Evolutionary conservation across 2,797 vertebrate species (phyloP), one percentile per base, ranked within the genome.

Genomic region (Chloroceryle amazona): DNA sequence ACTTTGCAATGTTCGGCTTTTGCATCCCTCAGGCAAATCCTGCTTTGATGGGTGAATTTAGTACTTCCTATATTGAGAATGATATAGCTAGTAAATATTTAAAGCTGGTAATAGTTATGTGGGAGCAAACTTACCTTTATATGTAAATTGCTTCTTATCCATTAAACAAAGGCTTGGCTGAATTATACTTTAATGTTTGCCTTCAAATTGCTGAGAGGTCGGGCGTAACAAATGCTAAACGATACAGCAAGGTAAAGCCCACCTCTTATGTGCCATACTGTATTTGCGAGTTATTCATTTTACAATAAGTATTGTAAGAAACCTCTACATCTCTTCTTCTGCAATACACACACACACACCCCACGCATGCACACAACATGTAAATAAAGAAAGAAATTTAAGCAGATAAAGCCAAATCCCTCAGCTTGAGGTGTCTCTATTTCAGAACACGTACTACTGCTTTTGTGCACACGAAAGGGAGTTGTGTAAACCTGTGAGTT

Each of bases 201-300:
- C 93, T 97, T 96, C 63, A 46, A 80, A 92, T 63, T 89, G 94
- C 95, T 92, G 95, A 79, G 86, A 92, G 93, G 88, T 90, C 2
- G 44, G 96, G 89, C 60, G 8, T 81, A 49, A 47, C 47, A 8
- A 74, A 81, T 13, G 74, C 91, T 55, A 44, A 62, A 74, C 0
- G 31, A 62, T 81, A 67, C 33, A 83, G 86, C 89, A 22, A 0
- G 6, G 70, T 41, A 47, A 55, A 67, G 82, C 89, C 85, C 87
- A 17, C 81, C 90, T 91, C 90, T 78, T 67, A 63, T 41, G 94
- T 97, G 94, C 93, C 96, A 96, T 93, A 94, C 81, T 83, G 89
- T 79, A 62, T 70, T 75, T 95, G 91, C 91, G 60, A 92, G 84
- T 91, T 88, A 49, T 3, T 90, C 41, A 21, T 79, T 90, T 95